Percentiles rank a stretch among this genome's conserved stretches.
Evolutionary conservation across 2,797 vertebrate genomes (phyloP).

Genomic region (Parotocinclus haroldoi): DNA sequence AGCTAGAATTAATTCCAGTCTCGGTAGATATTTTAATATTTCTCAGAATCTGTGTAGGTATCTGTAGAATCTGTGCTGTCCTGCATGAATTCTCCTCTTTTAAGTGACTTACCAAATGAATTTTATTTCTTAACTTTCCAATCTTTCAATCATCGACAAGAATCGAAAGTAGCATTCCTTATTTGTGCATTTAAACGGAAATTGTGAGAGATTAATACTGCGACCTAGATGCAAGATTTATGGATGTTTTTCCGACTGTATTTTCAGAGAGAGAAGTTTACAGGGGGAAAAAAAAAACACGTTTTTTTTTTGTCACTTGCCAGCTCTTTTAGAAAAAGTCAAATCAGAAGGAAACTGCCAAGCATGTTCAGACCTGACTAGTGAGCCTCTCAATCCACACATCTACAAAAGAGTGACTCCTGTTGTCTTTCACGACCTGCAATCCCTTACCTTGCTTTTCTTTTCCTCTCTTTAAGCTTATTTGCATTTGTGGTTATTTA

Average conservation of each 20-base stretch:
- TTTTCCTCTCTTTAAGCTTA: constrained; percentile 6
- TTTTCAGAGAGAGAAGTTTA: not conserved
- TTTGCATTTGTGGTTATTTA: constrained; percentile 13
- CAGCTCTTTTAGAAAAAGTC: not conserved
- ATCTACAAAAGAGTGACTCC: constrained; percentile 13
- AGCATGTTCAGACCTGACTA: not conserved
- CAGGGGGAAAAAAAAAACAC: no score
- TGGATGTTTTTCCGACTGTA: not conserved
- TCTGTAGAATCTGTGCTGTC: no score
- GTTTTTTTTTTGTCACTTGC: no score
- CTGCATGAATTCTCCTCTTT: no score
- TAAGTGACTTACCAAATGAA: no score
- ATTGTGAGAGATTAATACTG: not conserved
- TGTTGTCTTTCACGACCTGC: constrained; percentile 34
- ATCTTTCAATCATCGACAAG: not conserved
- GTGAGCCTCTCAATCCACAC: not conserved
- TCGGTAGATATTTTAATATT: no score
- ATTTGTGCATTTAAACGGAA: no score
- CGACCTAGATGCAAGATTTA: not conserved
- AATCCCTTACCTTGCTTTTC: constrained; percentile 27
- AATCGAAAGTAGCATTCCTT: no score
- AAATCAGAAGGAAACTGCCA: not conserved
- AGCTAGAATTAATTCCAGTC: no score
- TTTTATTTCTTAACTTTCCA: not conserved
- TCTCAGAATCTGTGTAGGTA: no score